These are phyloP conservation scores for Diplodus puntazzo DNA, from an alignment of 2,797 vertebrate species.

Conservation along the genomic window DNA sequence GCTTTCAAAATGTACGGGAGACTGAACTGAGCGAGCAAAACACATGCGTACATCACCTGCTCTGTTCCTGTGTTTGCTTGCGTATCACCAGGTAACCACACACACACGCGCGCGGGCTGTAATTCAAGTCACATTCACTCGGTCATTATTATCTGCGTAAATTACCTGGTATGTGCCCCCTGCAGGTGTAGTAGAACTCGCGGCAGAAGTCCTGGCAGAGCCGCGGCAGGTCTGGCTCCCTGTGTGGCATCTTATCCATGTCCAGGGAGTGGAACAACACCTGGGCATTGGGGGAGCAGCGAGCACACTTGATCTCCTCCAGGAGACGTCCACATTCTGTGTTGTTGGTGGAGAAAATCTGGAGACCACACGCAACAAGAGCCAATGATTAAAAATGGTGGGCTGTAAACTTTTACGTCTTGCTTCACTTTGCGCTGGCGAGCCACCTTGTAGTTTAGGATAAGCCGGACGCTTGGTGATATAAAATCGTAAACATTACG, in stretches of 20 bases:
- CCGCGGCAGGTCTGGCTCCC: slow-evolving; percentile 91
- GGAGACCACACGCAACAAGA: slow-evolving; percentile 75
- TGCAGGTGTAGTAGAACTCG: slow-evolving; percentile 98
- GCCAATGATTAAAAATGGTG: slow-evolving; percentile 53
- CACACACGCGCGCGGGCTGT: slow-evolving; percentile 5
- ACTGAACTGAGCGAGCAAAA: slow-evolving; percentile 12
- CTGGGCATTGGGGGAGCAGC: slow-evolving; percentile 97
- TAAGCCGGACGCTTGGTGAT: slow-evolving; percentile 17
- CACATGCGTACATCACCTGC: not conserved
- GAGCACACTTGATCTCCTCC: slow-evolving; percentile 98
- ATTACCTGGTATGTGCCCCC: slow-evolving; percentile 98
- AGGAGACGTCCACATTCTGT: slow-evolving; percentile 97
- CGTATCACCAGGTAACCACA: slow-evolving; percentile 55
- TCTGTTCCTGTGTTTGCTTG: slow-evolving; percentile 48
- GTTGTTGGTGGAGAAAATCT: slow-evolving; percentile 98
- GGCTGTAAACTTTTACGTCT: slow-evolving; percentile 45
- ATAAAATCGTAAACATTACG: slow-evolving; percentile 34
- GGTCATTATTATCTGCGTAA: slow-evolving; percentile 49
- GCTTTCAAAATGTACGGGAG: slow-evolving; percentile 26
- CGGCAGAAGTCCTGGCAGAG: slow-evolving; percentile 98
- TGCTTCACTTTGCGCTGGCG: slow-evolving; percentile 7
- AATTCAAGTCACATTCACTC: slow-evolving; percentile 49
- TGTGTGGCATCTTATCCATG: slow-evolving; percentile 89
- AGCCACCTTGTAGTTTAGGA: slow-evolving; percentile 20
- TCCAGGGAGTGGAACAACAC: slow-evolving; percentile 93